phyloP scores from a whole-genome alignment of 2,113 vertebrate genomes.

The Phycodurus eques region DNA sequence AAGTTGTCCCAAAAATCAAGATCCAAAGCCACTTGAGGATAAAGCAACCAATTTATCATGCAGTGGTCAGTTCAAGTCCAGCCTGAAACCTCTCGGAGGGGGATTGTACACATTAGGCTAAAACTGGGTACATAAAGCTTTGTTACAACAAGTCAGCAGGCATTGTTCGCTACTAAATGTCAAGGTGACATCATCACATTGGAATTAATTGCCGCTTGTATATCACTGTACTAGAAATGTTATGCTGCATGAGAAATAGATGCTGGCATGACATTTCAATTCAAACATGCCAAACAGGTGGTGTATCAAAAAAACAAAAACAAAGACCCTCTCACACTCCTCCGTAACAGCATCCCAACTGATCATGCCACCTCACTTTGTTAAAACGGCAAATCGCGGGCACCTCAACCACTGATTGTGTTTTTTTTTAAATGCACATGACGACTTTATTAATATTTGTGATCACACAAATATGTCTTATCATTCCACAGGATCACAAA shows the following conservation, averaged over 20 bases:
- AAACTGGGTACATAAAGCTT: neutral
- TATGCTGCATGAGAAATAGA: neutral
- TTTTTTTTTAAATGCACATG: too few species aligned
- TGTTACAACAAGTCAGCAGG: constrained; percentile 4
- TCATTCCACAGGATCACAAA: too few species aligned
- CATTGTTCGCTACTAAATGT: constrained; percentile 11
- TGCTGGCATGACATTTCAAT: neutral
- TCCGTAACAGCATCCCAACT: constrained; percentile 7
- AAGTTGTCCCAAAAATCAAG: constrained; percentile 66
- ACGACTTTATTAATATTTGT: too few species aligned
- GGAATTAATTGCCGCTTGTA: neutral
- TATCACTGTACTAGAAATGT: neutral
- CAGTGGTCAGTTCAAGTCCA: constrained; percentile 51
- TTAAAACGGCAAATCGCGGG: neutral
- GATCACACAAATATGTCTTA: neutral
- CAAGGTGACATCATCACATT: constrained; percentile 19
- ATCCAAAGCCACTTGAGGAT: constrained; percentile 59
- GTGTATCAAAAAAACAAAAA: constrained; percentile 12
- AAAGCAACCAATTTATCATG: constrained; percentile 70
- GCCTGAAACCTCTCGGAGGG: neutral
- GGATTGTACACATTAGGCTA: neutral
- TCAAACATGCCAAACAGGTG: neutral
- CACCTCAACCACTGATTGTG: neutral
- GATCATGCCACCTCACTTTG: neutral
- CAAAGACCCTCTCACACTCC: neutral